Evolutionary conservation across 1,140 invertebrate species (phyloP), one percentile per base, ranked within the genome.

Genomic region (Platyura marginata): DNA sequence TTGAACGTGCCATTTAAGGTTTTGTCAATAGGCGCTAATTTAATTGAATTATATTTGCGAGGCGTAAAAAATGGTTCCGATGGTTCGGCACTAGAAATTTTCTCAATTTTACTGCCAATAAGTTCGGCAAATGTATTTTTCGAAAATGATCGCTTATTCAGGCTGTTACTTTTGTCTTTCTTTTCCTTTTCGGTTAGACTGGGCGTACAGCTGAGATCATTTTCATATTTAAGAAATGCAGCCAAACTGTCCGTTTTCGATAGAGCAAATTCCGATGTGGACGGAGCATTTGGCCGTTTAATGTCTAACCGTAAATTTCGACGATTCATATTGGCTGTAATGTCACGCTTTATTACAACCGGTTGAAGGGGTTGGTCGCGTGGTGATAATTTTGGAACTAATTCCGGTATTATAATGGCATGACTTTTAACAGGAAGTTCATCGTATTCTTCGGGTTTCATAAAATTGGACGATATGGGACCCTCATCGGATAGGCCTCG

Each of bases 391-490:
- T 21, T 18, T 20, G 36, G 20, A 3, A 38, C 36, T 20, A 21
- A 21, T 11, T 21, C 20, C 13, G 25, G 25, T 29, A 29, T 29
- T 29, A 29, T 29, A 29, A 8, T 13, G 10, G 36, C 36, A 21
- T 38, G 36, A 21, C 16, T 21, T 25, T 59, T 50, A 5, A 61
- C 59, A 0, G 59, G 59, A 52, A 61, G 58, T 48, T 61, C 59
- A 34, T 61, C 59, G 34, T 52, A 61, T 42, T 61, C 59, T 39
- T 61, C 59, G 0, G 59, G 56, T 39, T 61, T 61, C 2, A 61
- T 44, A 38, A 61, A 61, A 44, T 59, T 61, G 16, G 44, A 55
- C 1, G 59, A 61, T 40, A 61, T 61, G 25, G 59, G 59, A 9
- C 59, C 59, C 37, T 61, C 59, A 33, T 61, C 59, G 19, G 58